Conservation (phyloP, 2,888 invertebrate genomes). For the Euclidia mi region DNA sequence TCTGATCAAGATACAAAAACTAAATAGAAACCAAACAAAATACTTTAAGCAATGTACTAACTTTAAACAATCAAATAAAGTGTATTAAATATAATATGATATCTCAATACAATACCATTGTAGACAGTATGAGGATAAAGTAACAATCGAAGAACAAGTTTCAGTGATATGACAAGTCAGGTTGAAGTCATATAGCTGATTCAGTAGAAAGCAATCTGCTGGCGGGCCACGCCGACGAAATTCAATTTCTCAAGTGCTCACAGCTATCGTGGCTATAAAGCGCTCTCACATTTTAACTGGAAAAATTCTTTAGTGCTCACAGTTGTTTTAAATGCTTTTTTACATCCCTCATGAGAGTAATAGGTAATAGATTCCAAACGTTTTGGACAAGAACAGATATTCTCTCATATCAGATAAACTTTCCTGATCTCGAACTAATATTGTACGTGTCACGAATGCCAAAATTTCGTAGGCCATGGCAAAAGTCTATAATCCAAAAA, state of each 20-base stretch:
- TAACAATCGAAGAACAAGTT: neutral
- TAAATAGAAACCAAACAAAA: no score
- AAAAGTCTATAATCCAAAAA: slow-evolving; percentile 22
- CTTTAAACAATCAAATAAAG: neutral
- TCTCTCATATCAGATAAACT: slow-evolving; percentile 29
- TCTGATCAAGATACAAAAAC: no score
- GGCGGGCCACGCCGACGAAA: slow-evolving; percentile 51
- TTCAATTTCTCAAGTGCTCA: slow-evolving; percentile 62
- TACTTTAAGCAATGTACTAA: no score
- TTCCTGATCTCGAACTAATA: slow-evolving; percentile 21
- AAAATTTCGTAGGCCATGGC: slow-evolving; percentile 1
- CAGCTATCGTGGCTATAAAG: slow-evolving; percentile 43
- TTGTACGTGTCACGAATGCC: slow-evolving; percentile 27
- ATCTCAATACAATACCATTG: no score
- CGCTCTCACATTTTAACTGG: slow-evolving; percentile 47
- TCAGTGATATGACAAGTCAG: slow-evolving; percentile 42
- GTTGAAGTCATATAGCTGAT: slow-evolving; percentile 53
- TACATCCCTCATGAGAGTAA: slow-evolving; percentile 32
- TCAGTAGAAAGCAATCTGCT: slow-evolving; percentile 61
- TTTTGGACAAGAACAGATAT: slow-evolving; percentile 25
- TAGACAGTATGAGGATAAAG: no score
- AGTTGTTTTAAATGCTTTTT: slow-evolving; percentile 42
- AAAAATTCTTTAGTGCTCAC: slow-evolving; percentile 33
- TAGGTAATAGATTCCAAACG: slow-evolving; percentile 42
- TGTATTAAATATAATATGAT: neutral